Base-by-base conservation (phyloP, 2,113 vertebrate genomes). In the Cranoglanis bouderius region DNA sequence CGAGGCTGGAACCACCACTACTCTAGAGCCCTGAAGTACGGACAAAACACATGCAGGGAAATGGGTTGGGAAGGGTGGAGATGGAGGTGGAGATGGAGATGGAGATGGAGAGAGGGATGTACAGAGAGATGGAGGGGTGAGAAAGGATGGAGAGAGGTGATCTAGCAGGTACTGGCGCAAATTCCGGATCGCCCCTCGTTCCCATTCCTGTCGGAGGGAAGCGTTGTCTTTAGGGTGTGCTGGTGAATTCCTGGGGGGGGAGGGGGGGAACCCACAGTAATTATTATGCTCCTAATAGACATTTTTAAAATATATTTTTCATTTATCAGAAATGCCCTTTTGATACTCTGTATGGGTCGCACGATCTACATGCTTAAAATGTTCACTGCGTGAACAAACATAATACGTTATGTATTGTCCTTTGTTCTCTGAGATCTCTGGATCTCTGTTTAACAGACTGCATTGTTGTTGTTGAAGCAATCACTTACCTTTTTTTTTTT, bases 201-300 rank as follows among this genome's bases (percentile, higher is more conserved):
- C 87, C 91, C 89, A 93, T 92, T 94, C 93, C 94, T 96, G 95
- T 65, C 61, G 12, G 61, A 14, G 16, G 19, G 16, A 55, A 55
- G 53, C 16, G 53, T 19, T 5, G 38, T 91, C 92, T 95, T 95
- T 94, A 92, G 92, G 92, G 53, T 55, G 53, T 55, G 16, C 16
- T 26, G 78, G 90, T 80, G 83, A 84, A 92, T 94, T 94, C 92
- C 92, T 93, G n/a, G n/a, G n/a, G n/a, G n/a, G n/a, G n/a, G n/a
- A n/a, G n/a, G n/a, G n/a, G n/a, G n/a, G n/a, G n/a, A n/a, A n/a
- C n/a, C 7, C 29, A 55, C n/a, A 70, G 61, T 87, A 49, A 67
- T 70, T 65, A 67, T 29, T 40, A 70, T 43, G 18, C 38, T 14
- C 21, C 63, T 81, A 14, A 81, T 49, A 80, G 18, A 70, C 35